Evolutionary conservation across 2,797 vertebrate species (phyloP), one percentile per base, ranked within the genome.

Genomic region (Mus caroli): DNA sequence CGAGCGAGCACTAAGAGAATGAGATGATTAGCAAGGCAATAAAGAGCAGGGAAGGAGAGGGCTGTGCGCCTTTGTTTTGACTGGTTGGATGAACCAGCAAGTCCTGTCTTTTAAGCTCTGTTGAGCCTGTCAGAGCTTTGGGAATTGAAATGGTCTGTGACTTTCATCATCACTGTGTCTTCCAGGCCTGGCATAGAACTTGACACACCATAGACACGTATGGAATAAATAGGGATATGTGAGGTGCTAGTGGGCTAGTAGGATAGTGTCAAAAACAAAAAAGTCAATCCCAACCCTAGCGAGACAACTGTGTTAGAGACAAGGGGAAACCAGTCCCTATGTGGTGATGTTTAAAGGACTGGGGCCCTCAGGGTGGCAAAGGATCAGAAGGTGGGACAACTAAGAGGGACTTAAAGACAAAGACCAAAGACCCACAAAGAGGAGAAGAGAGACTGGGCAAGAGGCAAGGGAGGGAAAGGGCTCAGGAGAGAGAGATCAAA

Each of bases 1-100:
- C 20, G 22, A 19, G 78, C 15, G 24, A 19, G 78, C 15, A 19
- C 24, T 7, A 52, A 15, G 37, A 92, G 76, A 26, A 60, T 60
- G 15, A 40, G 50, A 77, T 9, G 7, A n/a, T 69, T 56, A 64
- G 52, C 88, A 24, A n/a, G 12, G 58, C 37, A 58, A 79, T 31
- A 24, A 24, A 71, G 69, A 82, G 1, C 52, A 64, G 10, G 64
- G 56, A 91, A 76, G 84, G 37, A 96, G 73, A 96, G 22, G 89
- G n/a, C 0, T 73, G 12, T 37, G 4, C 26, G 11, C 14, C 83
- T 92, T 84, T 60, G 43, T 71, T 88, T 88, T 64, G 40, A 79
- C 76, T 91, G 86, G 37, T 52, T n/a, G 28, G 20, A 76, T 24
- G 84, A 64, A 20, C 6, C 77, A 91, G n/a, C 58, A 54, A 28